These are phyloP conservation scores for Drosophila siamana DNA, from an alignment of 2,888 invertebrate genomes.

Conservation along the genomic window DNA sequence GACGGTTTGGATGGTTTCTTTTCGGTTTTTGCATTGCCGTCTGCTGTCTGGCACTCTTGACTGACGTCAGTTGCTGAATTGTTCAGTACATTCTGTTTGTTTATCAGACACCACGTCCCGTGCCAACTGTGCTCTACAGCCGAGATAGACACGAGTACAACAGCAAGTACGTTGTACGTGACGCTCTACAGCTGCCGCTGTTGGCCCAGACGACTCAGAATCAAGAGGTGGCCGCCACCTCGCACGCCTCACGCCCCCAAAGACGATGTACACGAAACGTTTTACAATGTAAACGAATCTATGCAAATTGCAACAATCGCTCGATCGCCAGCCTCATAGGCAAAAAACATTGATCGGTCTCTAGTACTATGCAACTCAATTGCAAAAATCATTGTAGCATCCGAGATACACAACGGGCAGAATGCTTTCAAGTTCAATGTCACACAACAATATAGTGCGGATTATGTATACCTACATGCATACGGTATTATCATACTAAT, in stretches of 20 bases:
- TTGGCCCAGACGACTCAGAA: neutral
- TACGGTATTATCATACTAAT: conserved; percentile 51
- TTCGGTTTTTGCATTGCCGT: conserved; percentile 47
- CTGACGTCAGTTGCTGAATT: conserved; percentile 58
- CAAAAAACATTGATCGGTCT: conserved; percentile 13
- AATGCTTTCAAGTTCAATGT: conserved; percentile 73
- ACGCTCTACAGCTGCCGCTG: conserved; percentile 48
- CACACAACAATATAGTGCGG: conserved; percentile 32
- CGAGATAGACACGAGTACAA: neutral
- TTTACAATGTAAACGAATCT: conserved; percentile 3
- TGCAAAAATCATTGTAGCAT: neutral
- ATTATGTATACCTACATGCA: conserved; percentile 6
- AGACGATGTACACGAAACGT: neutral
- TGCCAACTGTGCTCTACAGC: conserved; percentile 16
- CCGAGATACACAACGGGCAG: neutral
- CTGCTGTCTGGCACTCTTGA: conserved; percentile 52
- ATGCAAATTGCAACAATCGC: conserved; percentile 36
- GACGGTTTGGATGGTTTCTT: conserved; percentile 23
- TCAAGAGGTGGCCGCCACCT: neutral
- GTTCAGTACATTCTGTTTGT: conserved; percentile 33
- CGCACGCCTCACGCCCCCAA: neutral
- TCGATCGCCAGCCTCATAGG: too few species aligned
- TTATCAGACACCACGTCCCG: conserved; percentile 43
- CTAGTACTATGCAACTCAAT: conserved; percentile 18
- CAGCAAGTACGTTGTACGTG: conserved; percentile 31